Conservation (phyloP, 2,797 vertebrate genomes). For the Periparus ater region DNA sequence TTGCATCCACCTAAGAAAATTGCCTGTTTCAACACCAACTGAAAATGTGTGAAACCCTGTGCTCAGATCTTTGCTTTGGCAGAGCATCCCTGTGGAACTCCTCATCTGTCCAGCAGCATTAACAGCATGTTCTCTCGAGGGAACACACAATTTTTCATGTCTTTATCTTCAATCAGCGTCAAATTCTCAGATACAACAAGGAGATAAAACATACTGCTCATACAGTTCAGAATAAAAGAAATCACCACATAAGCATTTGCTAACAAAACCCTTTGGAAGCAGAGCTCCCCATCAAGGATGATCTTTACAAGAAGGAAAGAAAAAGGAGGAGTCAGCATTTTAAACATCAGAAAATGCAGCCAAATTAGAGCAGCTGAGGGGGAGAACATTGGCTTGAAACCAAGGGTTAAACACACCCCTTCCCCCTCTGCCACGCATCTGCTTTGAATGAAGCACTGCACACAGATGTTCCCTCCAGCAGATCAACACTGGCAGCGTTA, state of each 20-base stretch:
- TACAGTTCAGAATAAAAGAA: not conserved
- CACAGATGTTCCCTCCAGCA: slow-evolving; percentile 31
- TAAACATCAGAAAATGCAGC: not conserved
- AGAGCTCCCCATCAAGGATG: not conserved
- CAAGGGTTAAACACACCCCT: slow-evolving; percentile 29
- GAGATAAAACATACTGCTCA: not conserved
- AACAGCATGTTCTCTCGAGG: not conserved
- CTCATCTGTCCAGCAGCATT: not conserved
- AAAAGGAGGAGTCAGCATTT: slow-evolving; percentile 19
- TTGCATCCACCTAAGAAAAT: not conserved
- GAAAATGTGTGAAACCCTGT: not conserved
- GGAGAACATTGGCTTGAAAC: not conserved
- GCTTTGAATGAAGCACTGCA: slow-evolving; percentile 22
- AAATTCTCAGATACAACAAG: not conserved
- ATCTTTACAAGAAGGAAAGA: not conserved
- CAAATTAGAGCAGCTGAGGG: slow-evolving; percentile 18
- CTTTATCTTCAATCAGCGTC: not conserved
- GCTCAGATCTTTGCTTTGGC: not conserved
- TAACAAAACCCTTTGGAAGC: not conserved
- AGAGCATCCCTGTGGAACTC: not conserved
- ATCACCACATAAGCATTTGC: not conserved
- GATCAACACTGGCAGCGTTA: not conserved
- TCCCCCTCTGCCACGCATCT: slow-evolving; percentile 1
- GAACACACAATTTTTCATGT: not conserved
- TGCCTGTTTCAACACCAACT: not conserved